Evolutionary conservation across 2,888 invertebrate genomes (phyloP).

Genomic region (Lepas anatifera): DNA sequence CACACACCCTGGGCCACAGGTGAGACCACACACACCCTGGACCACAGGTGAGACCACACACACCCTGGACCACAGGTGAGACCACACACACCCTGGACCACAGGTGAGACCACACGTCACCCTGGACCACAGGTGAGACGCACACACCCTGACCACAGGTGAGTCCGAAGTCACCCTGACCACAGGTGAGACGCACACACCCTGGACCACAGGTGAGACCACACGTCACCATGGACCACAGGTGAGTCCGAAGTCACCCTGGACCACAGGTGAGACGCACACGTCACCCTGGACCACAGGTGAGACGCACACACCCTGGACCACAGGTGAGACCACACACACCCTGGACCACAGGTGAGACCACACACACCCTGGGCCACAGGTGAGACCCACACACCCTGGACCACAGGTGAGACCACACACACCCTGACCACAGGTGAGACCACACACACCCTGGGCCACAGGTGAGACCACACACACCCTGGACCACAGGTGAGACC

Average conservation of each 20-base stretch:
- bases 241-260: background rate
- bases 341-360: background rate
- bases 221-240: background rate
- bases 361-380: background rate
- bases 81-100: no score
- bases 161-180: no score
- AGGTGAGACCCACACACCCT: background rate
- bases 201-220: background rate
- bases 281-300: no score
- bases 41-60: no score
- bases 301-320: background rate
- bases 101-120: background rate
- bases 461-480: no score
- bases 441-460: slow-evolving; percentile 75
- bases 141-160: background rate
- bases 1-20: no score
- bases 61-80: no score
- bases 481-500: no score
- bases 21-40: no score
- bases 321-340: background rate
- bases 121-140: background rate
- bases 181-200: no score
- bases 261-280: no score
- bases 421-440: no score
- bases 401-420: background rate